A percentile compares a stretch with the other conserved stretches of the same genome.
phyloP scores from a whole-genome alignment of 30 jellyfish, hydroid and myxozoan genomes.

The Rhopilema esculentum region DNA sequence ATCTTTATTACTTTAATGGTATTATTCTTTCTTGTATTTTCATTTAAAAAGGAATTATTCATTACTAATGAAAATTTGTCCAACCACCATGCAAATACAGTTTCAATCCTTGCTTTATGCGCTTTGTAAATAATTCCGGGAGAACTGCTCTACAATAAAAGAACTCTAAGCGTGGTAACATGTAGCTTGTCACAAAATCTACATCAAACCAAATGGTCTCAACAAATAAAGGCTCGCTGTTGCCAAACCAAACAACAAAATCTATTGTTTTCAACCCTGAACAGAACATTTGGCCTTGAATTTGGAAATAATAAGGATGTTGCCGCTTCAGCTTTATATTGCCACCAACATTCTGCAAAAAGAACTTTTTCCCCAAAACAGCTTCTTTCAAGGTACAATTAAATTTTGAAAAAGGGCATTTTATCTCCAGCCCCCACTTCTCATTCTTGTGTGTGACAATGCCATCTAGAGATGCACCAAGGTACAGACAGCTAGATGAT shows the following conservation, averaged over 20 bases:
- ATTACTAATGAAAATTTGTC: background rate
- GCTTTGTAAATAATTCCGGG: slow-evolving; percentile 13
- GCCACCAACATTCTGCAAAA: background rate
- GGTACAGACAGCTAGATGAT: slow-evolving; percentile 27
- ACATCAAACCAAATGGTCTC: background rate
- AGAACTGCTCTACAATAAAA: slow-evolving; percentile 1
- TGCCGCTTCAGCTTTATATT: slow-evolving; percentile 13
- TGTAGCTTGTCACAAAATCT: background rate
- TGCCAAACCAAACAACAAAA: slow-evolving; percentile 39
- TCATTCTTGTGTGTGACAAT: slow-evolving; percentile 20
- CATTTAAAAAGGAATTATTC: background rate
- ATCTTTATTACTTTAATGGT: background rate
- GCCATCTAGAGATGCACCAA: slow-evolving; percentile 63
- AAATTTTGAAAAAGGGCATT: slow-evolving; percentile 51
- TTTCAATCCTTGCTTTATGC: slow-evolving; percentile 2
- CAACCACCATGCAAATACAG: slow-evolving; percentile 13
- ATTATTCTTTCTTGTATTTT: background rate
- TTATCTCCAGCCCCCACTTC: slow-evolving; percentile 39
- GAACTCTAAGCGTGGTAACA: slow-evolving; percentile 2
- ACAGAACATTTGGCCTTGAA: slow-evolving; percentile 58
- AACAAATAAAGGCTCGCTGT: slow-evolving; percentile 36
- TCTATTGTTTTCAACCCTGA: slow-evolving; percentile 20
- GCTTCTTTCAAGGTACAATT: slow-evolving; percentile 38
- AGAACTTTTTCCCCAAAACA: slow-evolving; percentile 22
- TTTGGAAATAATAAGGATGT: slow-evolving; percentile 33